Evolutionary conservation across 1,140 invertebrate genomes (phyloP).

Genomic region (Zeugodacus cucurbitae): DNA sequence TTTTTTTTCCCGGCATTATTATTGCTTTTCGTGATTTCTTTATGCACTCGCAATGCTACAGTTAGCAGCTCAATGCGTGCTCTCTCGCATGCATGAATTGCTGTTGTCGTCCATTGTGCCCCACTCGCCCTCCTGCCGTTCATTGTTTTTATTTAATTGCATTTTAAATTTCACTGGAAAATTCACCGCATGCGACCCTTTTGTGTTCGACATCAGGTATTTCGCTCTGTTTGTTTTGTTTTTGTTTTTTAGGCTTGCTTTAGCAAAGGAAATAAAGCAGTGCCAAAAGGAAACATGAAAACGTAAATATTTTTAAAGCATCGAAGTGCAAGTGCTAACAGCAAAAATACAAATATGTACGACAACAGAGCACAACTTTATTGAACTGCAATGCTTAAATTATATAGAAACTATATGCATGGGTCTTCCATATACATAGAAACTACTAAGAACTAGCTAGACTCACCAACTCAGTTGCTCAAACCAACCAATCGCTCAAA

Average conservation of each 20-base stretch:
- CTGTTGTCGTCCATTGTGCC: not conserved
- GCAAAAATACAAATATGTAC: not conserved
- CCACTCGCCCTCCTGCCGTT: not conserved
- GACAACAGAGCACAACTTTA: no score
- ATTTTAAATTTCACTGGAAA: constrained; percentile 34
- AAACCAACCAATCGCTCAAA: no score
- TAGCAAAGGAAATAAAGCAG: not conserved
- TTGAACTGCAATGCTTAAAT: no score
- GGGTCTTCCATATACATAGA: no score
- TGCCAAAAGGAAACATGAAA: not conserved
- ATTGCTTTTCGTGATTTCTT: not conserved
- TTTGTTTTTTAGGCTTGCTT: not conserved
- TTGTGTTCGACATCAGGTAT: not conserved
- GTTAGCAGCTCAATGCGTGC: not conserved
- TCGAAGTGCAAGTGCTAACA: not conserved
- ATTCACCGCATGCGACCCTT: not conserved
- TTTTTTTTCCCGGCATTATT: not conserved
- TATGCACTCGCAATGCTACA: constrained; percentile 5
- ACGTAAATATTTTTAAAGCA: not conserved
- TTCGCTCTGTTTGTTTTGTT: not conserved
- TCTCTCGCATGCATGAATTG: not conserved
- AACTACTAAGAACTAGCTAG: no score
- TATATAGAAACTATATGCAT: no score
- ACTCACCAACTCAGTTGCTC: no score
- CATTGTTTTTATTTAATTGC: constrained; percentile 29